Percentiles rank a stretch among this genome's conserved stretches.
These are phyloP conservation scores for Engraulis encrasicolus DNA, from an alignment of 2,113 vertebrate genomes.

Conservation along the genomic window DNA sequence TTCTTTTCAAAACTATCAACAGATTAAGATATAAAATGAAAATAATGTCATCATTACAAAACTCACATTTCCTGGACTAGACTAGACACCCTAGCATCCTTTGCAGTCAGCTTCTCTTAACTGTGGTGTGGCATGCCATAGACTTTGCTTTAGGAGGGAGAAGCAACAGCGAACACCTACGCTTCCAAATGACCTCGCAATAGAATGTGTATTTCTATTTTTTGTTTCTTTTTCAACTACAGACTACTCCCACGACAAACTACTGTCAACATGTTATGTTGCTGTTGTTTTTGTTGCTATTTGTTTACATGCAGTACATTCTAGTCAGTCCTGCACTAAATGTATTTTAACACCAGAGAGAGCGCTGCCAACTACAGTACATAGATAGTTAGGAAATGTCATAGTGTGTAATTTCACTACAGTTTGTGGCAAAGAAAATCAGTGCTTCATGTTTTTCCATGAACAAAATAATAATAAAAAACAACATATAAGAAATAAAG, in stretches of 20 bases:
- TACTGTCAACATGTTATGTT: conserved; percentile 43
- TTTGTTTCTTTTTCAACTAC: not conserved
- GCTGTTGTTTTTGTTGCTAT: not conserved
- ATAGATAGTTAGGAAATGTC: conserved; percentile 56
- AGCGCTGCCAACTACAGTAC: conserved; percentile 66
- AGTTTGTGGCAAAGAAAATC: conserved; percentile 48
- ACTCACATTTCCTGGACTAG: conserved; percentile 71
- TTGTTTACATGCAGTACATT: conserved; percentile 67
- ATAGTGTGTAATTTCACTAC: conserved; percentile 43
- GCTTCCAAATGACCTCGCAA: not conserved
- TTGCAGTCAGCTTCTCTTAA: conserved; percentile 52
- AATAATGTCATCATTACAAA: conserved; percentile 50
- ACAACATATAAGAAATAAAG: not conserved
- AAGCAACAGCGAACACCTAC: conserved; percentile 21
- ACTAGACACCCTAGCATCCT: conserved; percentile 56
- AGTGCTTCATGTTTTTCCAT: conserved; percentile 43
- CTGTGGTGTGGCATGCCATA: conserved; percentile 38
- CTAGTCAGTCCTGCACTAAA: conserved; percentile 62
- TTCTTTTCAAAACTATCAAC: conserved; percentile 51
- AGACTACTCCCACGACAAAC: not conserved
- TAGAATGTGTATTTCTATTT: not conserved
- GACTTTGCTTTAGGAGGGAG: conserved; percentile 35
- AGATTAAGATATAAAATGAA: conserved; percentile 48
- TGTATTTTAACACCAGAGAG: conserved; percentile 54
- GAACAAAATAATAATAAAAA: not conserved